Base-by-base conservation (phyloP, 92 coral and sea anemone species). In the Plumapathes pennacea region DNA sequence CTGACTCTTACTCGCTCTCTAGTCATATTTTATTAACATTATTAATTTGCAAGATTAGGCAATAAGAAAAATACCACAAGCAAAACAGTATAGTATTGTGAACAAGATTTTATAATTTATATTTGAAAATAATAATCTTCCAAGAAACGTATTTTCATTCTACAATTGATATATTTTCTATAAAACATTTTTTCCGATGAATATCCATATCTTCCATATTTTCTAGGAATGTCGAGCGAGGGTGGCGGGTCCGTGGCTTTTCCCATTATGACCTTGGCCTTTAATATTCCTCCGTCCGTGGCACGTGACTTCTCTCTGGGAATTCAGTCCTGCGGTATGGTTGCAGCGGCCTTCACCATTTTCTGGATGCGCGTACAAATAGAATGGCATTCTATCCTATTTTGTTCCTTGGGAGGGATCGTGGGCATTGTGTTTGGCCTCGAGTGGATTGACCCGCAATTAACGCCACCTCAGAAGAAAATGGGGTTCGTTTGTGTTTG, bases 311-410 rank as follows among this genome's bases (percentile, higher is more conserved):
- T 88, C 67, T 82, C 90, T 1, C 60, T 88, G 69, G 79, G 78
- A 83, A 83, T 88, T 41, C 90, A 83, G 64, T 88, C 96, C 11
- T 80, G 89, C 38, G 96, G 96, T 37, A 88, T 88, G 96, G 73
- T 84, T 3, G 89, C 90, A 38, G 96, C 96, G 42, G 67, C 90
- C 3, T 83, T 88, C 50, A 77, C 96, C 40, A 88, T 88, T 29
- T 67, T 88, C 14, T 88, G 85, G 81, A 88, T 88, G 96, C 84
- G 83, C 57, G 86, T 88, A 24, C 96, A 84, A 29, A 46, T 83
- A 4, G 96, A 88, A 33, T 79, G 89, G 74, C 74, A 69, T 29
- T 78, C 96, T 3, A 52, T 88, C 34, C 63, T 88, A 7, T 88
- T 69, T 54, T 83, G 96, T 53, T 73, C 96, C 1, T 42, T 72